Percentiles rank a stretch among this genome's conserved stretches.
These are phyloP conservation scores for Ictalurus punctatus DNA, from an alignment of 2,113 vertebrate genomes.

Conservation along the genomic window DNA sequence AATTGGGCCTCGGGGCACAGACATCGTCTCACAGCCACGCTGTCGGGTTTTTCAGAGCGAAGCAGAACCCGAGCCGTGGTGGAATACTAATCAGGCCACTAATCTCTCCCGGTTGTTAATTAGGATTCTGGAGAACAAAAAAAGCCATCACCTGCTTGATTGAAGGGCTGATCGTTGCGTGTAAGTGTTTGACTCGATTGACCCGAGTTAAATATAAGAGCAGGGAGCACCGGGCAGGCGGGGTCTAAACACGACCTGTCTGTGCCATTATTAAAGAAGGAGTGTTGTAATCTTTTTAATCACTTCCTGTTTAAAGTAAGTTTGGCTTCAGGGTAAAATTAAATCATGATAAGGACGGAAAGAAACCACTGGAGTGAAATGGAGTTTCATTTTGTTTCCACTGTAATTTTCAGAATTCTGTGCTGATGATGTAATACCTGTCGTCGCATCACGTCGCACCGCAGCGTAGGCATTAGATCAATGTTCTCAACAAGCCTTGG, in stretches of 20 bases:
- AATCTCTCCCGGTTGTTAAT: constrained; percentile 46
- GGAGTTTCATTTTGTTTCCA: not conserved
- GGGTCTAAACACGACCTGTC: not conserved
- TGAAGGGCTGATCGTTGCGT: constrained; percentile 25
- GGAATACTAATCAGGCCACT: constrained; percentile 45
- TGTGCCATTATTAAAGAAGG: not conserved
- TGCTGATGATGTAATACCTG: not conserved
- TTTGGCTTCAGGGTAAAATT: not conserved
- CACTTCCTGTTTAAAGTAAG: constrained; percentile 15
- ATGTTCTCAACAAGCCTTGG: constrained; percentile 3
- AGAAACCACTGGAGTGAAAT: not conserved
- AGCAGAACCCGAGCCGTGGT: not conserved
- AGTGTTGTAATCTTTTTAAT: constrained; percentile 6
- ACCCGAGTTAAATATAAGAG: constrained; percentile 27
- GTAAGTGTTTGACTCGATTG: constrained; percentile 32
- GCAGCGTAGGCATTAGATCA: not conserved
- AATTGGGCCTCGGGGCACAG: not conserved
- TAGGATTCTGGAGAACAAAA: constrained; percentile 22
- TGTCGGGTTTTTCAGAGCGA: not conserved
- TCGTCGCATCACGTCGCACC: not conserved
- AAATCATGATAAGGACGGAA: not conserved
- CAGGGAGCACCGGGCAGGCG: not conserved
- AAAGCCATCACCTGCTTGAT: constrained; percentile 45
- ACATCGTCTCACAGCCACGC: not conserved
- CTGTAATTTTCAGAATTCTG: not conserved